Evolutionary conservation across 2,888 invertebrate species (phyloP), one percentile per base, ranked within the genome.

Genomic region (Acleris sparsana): DNA sequence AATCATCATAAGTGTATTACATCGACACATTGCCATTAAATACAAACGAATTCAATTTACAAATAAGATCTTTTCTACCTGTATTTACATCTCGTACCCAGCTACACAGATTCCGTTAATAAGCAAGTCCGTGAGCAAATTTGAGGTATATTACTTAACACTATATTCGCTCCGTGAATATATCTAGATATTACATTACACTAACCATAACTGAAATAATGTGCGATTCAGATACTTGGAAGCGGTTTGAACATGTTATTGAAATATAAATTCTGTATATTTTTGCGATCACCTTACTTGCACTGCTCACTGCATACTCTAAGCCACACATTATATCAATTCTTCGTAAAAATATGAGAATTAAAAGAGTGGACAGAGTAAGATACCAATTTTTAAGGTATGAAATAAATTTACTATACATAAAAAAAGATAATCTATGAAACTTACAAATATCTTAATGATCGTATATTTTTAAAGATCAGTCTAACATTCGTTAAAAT

Each of bases 401-500:
- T 77, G 65, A 85, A 84, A 83, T 80, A 70, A 84, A 73, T 74
- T 78, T 79, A 13, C 71, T 77, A 79, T 73, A 74, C 79, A 77
- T 75, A 81, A 80, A 75, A 84, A 82, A 84, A 83, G 77, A 78
- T 82, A 81, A 72, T 79, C 82, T 85, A 87, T 82, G 78, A 83
- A 87, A 89, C 86, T 87, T 89, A 89, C 81, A 73, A 78, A 79
- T 77, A 83, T 78, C 77, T 80, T 80, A 80, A 78, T 83, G 85
- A 87, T 88, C 86, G 83, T 89, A 88, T 86, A 87, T 84, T 86
- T 87, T 89, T 87, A 88, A 89, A 91, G 86, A 89, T 91, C 92
- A 92, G 92, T 92, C 92, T 92, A 92, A 92, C 89, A 88, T 92
- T 92, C 92, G 92, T 87, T 92, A 88, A 89, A 87, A 87, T 86